phyloP scores from a whole-genome alignment of 1,140 invertebrate species.

The Diorhabda elongata region DNA sequence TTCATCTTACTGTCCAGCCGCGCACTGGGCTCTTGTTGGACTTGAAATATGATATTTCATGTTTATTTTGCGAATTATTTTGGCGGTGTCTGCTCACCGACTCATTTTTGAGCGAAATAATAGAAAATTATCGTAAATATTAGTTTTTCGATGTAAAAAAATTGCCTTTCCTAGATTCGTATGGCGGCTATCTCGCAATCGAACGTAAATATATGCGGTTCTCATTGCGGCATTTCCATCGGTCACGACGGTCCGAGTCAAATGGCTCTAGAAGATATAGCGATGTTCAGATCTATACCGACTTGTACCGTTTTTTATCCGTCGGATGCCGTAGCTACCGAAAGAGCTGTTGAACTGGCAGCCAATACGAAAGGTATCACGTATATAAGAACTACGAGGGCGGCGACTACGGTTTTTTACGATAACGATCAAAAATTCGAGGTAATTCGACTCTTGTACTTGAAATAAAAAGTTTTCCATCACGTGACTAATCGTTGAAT shows the following conservation, averaged over 20 bases:
- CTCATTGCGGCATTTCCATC: slow-evolving; percentile 93
- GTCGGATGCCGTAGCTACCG: slow-evolving; percentile 89
- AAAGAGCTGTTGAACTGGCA: slow-evolving; percentile 90
- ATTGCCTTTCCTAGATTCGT: slow-evolving; percentile 64
- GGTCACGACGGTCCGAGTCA: slow-evolving; percentile 99
- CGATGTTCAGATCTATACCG: slow-evolving; percentile 91
- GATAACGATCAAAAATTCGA: slow-evolving; percentile 79
- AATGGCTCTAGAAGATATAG: slow-evolving; percentile 98
- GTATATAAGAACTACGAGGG: slow-evolving; percentile 93
- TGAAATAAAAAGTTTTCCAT: too few relatives aligned
- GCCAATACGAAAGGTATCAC: slow-evolving; percentile 94
- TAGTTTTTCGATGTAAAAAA: too few relatives aligned
- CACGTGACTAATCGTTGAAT: too few relatives aligned
- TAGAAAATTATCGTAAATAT: too few relatives aligned
- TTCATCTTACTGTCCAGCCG: too few relatives aligned
- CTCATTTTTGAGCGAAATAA: too few relatives aligned
- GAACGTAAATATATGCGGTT: slow-evolving; percentile 93
- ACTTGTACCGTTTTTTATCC: slow-evolving; percentile 96
- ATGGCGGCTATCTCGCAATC: slow-evolving; percentile 99
- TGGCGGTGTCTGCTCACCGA: too few relatives aligned
- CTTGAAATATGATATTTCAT: too few relatives aligned
- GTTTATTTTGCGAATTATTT: too few relatives aligned
- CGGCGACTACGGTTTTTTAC: slow-evolving; percentile 85
- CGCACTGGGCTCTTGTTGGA: too few relatives aligned
- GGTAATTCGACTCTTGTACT: slow-evolving; percentile 47